Conservation (phyloP, 1,140 invertebrate species). For the Temnothorax curvispinosus region DNA sequence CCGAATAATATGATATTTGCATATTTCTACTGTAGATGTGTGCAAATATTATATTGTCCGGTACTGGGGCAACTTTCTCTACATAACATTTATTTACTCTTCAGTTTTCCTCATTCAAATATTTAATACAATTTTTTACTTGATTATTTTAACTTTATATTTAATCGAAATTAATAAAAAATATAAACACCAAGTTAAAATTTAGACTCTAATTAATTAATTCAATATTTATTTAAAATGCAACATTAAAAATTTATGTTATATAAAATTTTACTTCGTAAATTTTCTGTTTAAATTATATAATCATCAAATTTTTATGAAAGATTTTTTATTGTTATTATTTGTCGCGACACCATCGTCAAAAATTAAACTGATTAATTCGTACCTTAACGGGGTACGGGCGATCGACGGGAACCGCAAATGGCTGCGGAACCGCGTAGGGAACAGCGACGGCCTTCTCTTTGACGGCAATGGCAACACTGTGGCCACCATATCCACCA, state of each 20-base stretch:
- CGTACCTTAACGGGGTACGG: conserved; percentile 83
- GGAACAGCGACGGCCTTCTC: conserved; percentile 76
- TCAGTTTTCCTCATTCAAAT: background rate
- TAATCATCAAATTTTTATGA: background rate
- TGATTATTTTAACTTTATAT: background rate
- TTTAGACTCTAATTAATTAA: background rate
- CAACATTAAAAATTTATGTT: background rate
- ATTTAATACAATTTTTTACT: background rate
- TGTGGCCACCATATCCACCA: conserved; percentile 56
- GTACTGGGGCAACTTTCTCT: too few species aligned
- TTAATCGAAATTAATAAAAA: conserved; percentile 9
- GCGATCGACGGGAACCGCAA: conserved; percentile 81
- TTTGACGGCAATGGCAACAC: conserved; percentile 50
- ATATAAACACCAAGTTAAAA: background rate
- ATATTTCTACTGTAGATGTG: too few species aligned
- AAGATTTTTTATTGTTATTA: background rate
- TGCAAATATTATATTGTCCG: too few species aligned
- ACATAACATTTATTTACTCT: background rate
- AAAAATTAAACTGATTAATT: background rate
- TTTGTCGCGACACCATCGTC: background rate
- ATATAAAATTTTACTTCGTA: background rate
- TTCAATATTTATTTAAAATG: background rate
- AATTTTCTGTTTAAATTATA: background rate
- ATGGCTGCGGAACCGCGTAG: conserved; percentile 73
- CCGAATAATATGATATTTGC: too few species aligned